Evolutionary conservation across 2,888 invertebrate species (phyloP), one percentile per base, ranked within the genome.

Genomic region (Ochropacha duplaris): DNA sequence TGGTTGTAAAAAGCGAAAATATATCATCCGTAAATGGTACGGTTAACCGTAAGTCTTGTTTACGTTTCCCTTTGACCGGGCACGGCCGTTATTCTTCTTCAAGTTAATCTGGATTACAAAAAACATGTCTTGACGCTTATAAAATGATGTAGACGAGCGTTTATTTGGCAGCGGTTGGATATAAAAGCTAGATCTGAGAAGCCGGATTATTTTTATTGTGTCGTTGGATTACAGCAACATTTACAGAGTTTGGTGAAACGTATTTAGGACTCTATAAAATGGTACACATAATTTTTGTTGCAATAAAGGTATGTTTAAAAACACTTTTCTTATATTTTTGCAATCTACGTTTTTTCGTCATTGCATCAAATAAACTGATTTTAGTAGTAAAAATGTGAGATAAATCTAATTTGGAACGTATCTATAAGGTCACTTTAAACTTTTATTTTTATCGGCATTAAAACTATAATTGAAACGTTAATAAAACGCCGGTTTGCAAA

Each of bases 101-200:
- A 78, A 75, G 64, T 70, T 83, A 83, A 83, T 83, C 83, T 82
- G 79, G 79, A 78, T 78, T 74, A 76, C 76, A 82, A 83, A 81
- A 83, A 81, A 80, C 72, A 74, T 72, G 72, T 74, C 78, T 75
- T 79, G 73, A 69, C 68, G 60, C 59, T 67, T 69, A 61, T 57
- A 56, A 50, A 44, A 59, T 31, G 55, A 56, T 54, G 59, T 36
- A 76, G 65, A 77, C 72, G 57, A 57, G 69, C 44, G 44, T 44
- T 19, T n/a, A 1, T 44, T 19, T 44, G 1, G 16, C n/a, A 44
- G 19, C 44, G 19, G 44, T 44, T 19, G 44, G 19, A 19, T 44
- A n/a, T 36, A 44, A 44, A 19, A 44, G 44, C 19, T 44, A 19
- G 44, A 44, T 19, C 9, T 44, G 19, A 8, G 19, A 2, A 44